These are phyloP conservation scores for Meda fulgida DNA, from an alignment of 2,797 vertebrate species.

Conservation along the genomic window DNA sequence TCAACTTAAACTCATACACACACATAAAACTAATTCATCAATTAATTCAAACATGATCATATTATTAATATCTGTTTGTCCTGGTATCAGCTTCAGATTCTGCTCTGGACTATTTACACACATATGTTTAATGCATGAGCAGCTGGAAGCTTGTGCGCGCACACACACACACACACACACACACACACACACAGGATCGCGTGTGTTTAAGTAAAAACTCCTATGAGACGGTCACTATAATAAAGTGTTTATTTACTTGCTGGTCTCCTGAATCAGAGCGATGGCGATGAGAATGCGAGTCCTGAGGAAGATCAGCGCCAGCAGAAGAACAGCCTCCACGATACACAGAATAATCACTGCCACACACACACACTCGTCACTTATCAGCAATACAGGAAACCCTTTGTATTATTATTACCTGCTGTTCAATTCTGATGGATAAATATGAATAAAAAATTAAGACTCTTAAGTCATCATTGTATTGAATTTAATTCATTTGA, in stretches of 20 bases:
- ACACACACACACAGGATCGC: too few relatives aligned
- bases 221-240: too few relatives aligned
- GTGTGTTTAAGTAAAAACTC: too few relatives aligned
- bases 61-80: neutral
- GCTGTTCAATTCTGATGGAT: neutral
- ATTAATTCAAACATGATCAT: neutral
- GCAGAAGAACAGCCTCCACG: constrained; percentile 80
- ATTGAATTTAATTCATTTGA: neutral
- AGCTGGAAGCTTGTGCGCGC: neutral
- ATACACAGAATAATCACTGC: constrained; percentile 86
- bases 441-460: neutral
- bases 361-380: neutral
- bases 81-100: neutral
- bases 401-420: neutral
- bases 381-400: neutral
- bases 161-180: neutral
- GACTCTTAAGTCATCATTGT: neutral
- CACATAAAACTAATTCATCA: neutral
- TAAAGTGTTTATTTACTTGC: constrained; percentile 76
- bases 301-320: constrained; percentile 85
- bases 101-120: neutral
- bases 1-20: too few relatives aligned
- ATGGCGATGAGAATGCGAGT: constrained; percentile 87
- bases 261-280: constrained; percentile 87
- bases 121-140: too few relatives aligned